Conservation (phyloP, 2,888 invertebrate species). For the Pegoplata infirma region DNA sequence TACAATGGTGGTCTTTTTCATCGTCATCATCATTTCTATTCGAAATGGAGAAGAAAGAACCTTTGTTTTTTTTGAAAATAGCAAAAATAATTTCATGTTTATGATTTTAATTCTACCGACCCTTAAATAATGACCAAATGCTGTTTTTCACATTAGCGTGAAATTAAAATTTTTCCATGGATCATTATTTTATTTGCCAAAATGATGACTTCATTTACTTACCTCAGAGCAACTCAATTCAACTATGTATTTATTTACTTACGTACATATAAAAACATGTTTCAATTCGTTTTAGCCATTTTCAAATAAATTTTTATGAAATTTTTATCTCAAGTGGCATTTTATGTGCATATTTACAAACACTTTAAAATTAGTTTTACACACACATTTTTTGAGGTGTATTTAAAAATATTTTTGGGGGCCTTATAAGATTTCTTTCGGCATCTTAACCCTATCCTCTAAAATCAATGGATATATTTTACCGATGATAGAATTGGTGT, state of each 20-base stretch:
- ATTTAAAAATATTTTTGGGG: too few species aligned
- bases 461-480: too few species aligned
- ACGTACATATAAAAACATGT: slow-evolving; percentile 1
- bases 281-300: slow-evolving; percentile 32
- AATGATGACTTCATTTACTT: slow-evolving; percentile 70
- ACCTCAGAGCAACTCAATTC: background rate
- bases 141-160: slow-evolving; percentile 67
- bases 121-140: slow-evolving; percentile 43
- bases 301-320: slow-evolving; percentile 18
- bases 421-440: too few species aligned
- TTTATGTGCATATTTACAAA: background rate
- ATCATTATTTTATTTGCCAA: slow-evolving; percentile 64
- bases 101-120: slow-evolving; percentile 9
- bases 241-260: slow-evolving; percentile 1
- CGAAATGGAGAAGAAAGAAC: too few species aligned
- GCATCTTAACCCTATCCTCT: too few species aligned
- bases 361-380: background rate
- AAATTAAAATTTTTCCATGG: slow-evolving; percentile 74
- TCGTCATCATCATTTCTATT: background rate
- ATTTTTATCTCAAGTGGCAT: slow-evolving; percentile 22
- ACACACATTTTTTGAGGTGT: too few species aligned
- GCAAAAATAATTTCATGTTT: slow-evolving; percentile 14
- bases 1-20: slow-evolving; percentile 45
- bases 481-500: too few species aligned
- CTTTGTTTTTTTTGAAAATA: background rate